phyloP scores from a whole-genome alignment of 2,113 vertebrate species.

The Phalacrocorax aristotelis region DNA sequence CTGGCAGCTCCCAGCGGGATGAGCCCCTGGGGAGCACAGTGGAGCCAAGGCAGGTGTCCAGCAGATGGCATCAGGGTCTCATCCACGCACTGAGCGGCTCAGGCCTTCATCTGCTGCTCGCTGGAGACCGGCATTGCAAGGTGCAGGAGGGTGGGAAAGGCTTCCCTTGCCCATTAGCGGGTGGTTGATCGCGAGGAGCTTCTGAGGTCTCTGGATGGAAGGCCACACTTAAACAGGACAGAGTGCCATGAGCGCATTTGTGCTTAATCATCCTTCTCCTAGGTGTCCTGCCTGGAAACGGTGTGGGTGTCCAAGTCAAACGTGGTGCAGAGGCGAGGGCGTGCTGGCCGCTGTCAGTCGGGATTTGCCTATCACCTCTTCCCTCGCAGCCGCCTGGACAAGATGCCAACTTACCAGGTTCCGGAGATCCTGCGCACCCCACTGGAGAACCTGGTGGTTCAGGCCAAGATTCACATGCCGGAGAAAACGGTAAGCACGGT shows the following conservation, averaged over 20 bases:
- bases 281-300: conserved; percentile 96
- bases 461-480: conserved; percentile 95
- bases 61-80: conserved; percentile 32
- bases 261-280: background rate
- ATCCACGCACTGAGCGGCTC: accelerated
- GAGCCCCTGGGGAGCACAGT: background rate
- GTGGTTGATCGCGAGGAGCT: accelerated
- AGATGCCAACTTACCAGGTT: conserved; percentile 87
- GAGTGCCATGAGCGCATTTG: accelerated
- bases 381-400: conserved; percentile 81
- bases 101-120: background rate
- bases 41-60: background rate
- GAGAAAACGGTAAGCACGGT: conserved; percentile 80
- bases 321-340: conserved; percentile 89
- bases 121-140: accelerated
- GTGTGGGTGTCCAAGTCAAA: conserved; percentile 95
- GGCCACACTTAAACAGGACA: background rate
- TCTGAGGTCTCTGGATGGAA: background rate
- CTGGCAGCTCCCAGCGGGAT: background rate
- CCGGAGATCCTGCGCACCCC: conserved; percentile 95
- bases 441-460: conserved; percentile 92
- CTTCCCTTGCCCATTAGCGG: background rate
- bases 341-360: conserved; percentile 93
- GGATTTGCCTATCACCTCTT: conserved; percentile 95
- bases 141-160: background rate